Conservation (phyloP, 2,888 invertebrate genomes). For the Eutolmus rufibarbis region DNA sequence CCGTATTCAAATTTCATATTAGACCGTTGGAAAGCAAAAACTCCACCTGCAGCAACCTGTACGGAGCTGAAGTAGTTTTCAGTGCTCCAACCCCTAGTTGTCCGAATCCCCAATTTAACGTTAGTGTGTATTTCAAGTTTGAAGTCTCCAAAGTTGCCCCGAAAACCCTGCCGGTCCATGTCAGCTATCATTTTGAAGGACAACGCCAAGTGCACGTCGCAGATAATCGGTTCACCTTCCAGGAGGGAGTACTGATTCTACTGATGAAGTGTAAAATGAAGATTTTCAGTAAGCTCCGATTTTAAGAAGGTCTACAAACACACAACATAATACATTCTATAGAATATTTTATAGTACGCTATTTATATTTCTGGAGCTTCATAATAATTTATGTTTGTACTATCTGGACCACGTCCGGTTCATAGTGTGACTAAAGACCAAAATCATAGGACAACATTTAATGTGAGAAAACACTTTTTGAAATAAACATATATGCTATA, state of each 20-base stretch:
- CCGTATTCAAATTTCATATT: constrained; percentile 53
- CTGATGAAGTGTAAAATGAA: constrained; percentile 31
- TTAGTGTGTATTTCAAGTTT: constrained; percentile 62
- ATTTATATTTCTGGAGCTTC: too few relatives aligned
- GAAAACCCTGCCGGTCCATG: constrained; percentile 28
- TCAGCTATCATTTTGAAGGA: constrained; percentile 45
- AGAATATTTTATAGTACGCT: too few relatives aligned
- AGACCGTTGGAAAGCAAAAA: constrained; percentile 49
- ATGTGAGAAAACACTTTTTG: too few relatives aligned
- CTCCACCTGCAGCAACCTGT: constrained; percentile 54
- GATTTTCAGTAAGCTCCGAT: constrained; percentile 35
- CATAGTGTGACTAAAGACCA: too few relatives aligned
- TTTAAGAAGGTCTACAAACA: neutral
- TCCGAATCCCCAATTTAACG: constrained; percentile 64
- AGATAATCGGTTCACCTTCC: constrained; percentile 33
- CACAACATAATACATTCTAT: too few relatives aligned
- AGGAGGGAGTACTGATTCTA: constrained; percentile 13
- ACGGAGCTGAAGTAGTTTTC: constrained; percentile 59
- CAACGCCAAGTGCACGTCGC: constrained; percentile 19
- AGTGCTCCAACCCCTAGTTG: constrained; percentile 61
- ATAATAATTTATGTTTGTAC: too few relatives aligned
- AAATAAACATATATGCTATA: too few relatives aligned
- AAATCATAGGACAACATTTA: too few relatives aligned
- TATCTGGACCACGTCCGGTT: too few relatives aligned
- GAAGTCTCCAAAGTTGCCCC: constrained; percentile 51